Conservation (phyloP, 2,888 invertebrate genomes). For the Steromphala cineraria region DNA sequence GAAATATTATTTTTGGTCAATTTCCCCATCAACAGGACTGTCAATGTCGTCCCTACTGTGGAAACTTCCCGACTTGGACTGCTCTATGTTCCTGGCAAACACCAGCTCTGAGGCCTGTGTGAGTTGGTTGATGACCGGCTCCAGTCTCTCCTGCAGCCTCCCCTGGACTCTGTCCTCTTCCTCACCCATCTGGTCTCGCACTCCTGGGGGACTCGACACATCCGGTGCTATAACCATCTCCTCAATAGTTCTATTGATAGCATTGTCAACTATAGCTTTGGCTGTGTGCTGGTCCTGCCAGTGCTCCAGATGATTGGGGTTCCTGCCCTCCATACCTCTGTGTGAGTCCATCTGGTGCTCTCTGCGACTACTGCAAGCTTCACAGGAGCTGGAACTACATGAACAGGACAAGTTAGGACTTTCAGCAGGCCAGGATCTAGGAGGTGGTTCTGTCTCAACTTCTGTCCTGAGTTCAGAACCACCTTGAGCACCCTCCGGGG, state of each 20-base stretch:
- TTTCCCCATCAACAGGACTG: too few species aligned
- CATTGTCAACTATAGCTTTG: conserved; percentile 26
- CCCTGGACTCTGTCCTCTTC: background rate
- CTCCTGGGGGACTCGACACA: background rate
- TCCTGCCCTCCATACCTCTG: background rate
- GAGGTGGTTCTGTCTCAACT: background rate
- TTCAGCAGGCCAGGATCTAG: background rate
- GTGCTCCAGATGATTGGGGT: background rate
- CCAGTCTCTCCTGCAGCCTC: background rate
- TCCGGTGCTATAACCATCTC: conserved; percentile 25
- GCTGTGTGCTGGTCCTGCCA: conserved; percentile 27
- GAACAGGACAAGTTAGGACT: background rate
- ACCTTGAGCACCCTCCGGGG: background rate
- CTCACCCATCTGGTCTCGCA: background rate
- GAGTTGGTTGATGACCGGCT: background rate
- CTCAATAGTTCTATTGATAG: conserved; percentile 24
- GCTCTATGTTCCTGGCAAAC: background rate
- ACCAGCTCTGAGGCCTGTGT: background rate
- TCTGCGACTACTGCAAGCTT: background rate
- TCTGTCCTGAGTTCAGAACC: background rate
- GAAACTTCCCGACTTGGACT: background rate
- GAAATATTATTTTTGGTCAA: too few species aligned
- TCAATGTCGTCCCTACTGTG: too few species aligned
- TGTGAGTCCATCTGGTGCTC: background rate
- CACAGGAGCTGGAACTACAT: background rate